Conservation (phyloP, 2,888 invertebrate species). For the Heliconius aoede region DNA sequence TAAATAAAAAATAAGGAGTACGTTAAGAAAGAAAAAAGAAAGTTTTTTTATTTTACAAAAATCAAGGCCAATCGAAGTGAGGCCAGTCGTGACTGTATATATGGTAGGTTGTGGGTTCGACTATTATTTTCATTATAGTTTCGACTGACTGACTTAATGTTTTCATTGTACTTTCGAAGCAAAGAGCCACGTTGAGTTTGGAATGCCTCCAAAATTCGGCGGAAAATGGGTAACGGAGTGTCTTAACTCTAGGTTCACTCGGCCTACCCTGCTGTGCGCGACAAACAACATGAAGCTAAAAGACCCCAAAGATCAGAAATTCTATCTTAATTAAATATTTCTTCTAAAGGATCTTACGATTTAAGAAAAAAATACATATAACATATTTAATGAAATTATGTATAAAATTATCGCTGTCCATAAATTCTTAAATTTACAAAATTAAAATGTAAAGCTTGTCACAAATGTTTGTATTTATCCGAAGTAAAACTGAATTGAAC, state of each 20-base stretch:
- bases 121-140: too few species aligned
- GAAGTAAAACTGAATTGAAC: conserved; percentile 7
- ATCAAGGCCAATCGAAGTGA: too few species aligned
- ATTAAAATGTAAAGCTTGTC: not conserved
- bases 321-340: not conserved
- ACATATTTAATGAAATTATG: not conserved
- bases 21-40: not conserved
- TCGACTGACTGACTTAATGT: too few species aligned
- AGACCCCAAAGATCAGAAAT: not conserved
- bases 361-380: not conserved
- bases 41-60: not conserved
- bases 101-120: too few species aligned
- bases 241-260: too few species aligned
- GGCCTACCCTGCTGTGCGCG: too few species aligned
- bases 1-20: not conserved
- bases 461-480: conserved; percentile 1
- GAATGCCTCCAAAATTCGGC: too few species aligned
- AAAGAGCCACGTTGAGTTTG: too few species aligned
- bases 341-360: too few species aligned
- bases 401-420: not conserved
- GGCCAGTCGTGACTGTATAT: too few species aligned
- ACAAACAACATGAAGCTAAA: not conserved
- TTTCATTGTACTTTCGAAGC: too few species aligned
- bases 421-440: not conserved
- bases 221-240: too few species aligned